Percentiles rank a stretch among this genome's conserved stretches.
phyloP scores from a whole-genome alignment of 2,888 invertebrate genomes.

The Phyto melanocephala region DNA sequence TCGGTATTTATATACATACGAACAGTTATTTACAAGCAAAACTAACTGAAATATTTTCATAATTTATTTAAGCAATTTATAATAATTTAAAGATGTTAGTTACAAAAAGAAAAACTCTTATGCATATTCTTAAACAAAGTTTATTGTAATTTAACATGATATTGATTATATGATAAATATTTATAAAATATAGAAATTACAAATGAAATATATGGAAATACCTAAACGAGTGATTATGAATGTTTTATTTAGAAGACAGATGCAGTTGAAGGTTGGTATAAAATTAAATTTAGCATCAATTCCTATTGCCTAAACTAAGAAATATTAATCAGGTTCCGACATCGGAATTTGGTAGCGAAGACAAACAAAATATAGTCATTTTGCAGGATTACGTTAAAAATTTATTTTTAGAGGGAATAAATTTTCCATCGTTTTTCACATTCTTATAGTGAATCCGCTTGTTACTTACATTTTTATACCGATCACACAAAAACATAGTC shows the following conservation, averaged over 20 bases:
- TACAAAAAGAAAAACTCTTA: neutral
- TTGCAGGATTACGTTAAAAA: no score
- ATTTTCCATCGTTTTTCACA: no score
- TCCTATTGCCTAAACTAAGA: no score
- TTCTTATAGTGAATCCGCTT: no score
- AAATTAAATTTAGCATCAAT: no score
- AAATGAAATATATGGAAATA: slow-evolving; percentile 4
- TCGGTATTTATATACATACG: slow-evolving; percentile 22
- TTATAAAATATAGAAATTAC: slow-evolving; percentile 32
- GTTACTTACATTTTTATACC: no score
- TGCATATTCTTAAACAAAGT: slow-evolving; percentile 61
- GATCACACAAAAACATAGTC: no score
- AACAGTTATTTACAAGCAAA: neutral
- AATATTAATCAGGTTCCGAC: no score
- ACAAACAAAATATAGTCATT: no score
- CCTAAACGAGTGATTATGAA: neutral
- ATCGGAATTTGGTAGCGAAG: no score
- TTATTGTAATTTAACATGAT: slow-evolving; percentile 52
- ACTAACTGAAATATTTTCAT: neutral
- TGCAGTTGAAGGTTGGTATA: no score
- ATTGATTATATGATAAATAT: slow-evolving; percentile 24
- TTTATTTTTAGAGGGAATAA: no score
- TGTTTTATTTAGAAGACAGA: neutral
- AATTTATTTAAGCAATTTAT: neutral
- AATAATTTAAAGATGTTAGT: neutral